A percentile compares a stretch with the other conserved stretches of the same genome.
These are phyloP conservation scores for Erebia epiphron DNA, from an alignment of 2,888 invertebrate species.

Conservation along the genomic window DNA sequence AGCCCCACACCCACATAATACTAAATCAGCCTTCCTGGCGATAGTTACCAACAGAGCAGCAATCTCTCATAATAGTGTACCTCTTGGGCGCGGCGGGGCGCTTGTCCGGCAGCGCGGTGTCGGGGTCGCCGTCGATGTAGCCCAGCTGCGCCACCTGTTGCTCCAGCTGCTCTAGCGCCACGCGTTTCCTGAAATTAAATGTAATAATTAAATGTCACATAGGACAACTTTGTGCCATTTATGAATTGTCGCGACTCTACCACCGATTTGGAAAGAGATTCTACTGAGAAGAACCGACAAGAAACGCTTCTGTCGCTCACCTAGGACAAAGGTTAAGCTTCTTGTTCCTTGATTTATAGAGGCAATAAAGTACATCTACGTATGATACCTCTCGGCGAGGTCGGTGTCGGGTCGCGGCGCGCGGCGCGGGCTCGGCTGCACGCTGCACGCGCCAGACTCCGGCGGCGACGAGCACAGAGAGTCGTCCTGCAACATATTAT, in stretches of 20 bases:
- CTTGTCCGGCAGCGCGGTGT: conserved; percentile 52
- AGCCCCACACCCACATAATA: no score
- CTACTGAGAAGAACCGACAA: no score
- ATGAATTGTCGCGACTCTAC: no score
- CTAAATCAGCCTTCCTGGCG: no score
- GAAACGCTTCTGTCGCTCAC: no score
- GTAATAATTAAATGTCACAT: background rate
- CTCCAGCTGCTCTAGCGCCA: conserved; percentile 83
- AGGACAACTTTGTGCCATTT: no score
- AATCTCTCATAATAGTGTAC: conserved; percentile 7
- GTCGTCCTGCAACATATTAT: conserved; percentile 48
- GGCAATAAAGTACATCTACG: no score
- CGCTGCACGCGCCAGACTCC: conserved; percentile 60
- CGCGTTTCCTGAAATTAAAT: conserved; percentile 66
- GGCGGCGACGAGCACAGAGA: conserved; percentile 63
- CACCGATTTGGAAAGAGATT: no score
- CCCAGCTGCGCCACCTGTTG: conserved; percentile 91
- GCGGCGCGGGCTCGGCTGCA: conserved; percentile 61
- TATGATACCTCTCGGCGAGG: conserved; percentile 56
- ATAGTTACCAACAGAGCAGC: no score
- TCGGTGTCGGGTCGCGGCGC: conserved; percentile 55
- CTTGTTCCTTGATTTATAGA: no score
- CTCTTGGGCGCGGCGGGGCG: conserved; percentile 48
- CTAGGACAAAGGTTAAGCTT: no score
- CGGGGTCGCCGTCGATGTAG: conserved; percentile 86